Evolutionary conservation across 2,113 vertebrate species (phyloP).

Genomic region (Andinoacara biseriatus): DNA sequence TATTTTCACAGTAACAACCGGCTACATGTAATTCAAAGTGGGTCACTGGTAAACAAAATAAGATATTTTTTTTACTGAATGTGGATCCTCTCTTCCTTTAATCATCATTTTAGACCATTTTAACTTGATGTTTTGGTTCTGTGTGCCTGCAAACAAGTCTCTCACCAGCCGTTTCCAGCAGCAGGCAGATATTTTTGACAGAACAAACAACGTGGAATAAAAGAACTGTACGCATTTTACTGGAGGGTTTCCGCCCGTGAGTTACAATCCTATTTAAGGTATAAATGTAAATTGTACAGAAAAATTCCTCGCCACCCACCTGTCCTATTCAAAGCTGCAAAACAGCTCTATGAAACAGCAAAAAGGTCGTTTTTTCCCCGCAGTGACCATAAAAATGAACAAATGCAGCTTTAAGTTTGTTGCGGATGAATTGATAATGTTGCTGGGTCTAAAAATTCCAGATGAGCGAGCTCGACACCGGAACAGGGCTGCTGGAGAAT

Average conservation of each 20-base stretch:
- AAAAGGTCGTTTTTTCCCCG: rapidly evolving
- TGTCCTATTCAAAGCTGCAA: rapidly evolving
- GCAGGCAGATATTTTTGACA: no score
- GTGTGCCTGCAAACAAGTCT: not conserved
- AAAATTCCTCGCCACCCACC: not conserved
- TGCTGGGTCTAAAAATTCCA: not conserved
- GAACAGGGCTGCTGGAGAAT: not conserved
- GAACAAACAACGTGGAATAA: no score
- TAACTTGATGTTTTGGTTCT: not conserved
- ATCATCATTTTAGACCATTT: not conserved
- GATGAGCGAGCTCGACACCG: not conserved
- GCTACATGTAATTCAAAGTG: not conserved
- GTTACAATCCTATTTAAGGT: not conserved
- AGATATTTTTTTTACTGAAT: not conserved
- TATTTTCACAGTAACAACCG: not conserved
- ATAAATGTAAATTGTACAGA: not conserved
- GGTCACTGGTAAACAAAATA: not conserved
- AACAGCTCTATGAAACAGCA: not conserved
- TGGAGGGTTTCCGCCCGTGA: no score
- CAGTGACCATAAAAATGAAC: not conserved
- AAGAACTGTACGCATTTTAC: no score
- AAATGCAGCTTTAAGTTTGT: not conserved
- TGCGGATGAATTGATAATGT: not conserved
- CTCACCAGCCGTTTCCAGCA: not conserved
- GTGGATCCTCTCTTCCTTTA: not conserved